Conservation (phyloP, 2,113 vertebrate species). For the Spea bombifrons region DNA sequence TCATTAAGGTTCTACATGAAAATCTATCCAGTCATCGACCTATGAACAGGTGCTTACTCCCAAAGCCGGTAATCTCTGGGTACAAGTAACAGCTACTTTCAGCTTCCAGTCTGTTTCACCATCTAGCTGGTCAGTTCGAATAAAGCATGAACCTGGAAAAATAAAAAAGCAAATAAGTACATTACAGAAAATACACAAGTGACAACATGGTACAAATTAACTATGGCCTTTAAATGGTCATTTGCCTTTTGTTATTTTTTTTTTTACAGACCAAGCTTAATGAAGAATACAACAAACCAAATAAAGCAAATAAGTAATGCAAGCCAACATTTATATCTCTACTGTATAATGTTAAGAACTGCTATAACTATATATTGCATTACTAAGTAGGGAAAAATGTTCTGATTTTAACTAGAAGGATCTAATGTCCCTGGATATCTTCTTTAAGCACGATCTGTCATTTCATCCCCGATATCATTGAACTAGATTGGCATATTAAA, state of each 20-base stretch:
- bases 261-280: too few relatives aligned
- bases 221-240: neutral
- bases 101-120: constrained; percentile 98
- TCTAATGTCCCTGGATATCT: constrained; percentile 27
- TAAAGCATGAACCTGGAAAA: constrained; percentile 85
- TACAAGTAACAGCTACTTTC: constrained; percentile 89
- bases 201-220: neutral
- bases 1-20: too few relatives aligned
- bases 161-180: constrained; percentile 37
- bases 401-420: neutral
- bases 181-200: neutral
- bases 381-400: neutral
- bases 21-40: too few relatives aligned
- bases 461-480: constrained; percentile 42
- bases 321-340: too few relatives aligned
- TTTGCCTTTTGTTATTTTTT: neutral
- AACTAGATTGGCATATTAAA: constrained; percentile 38
- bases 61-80: constrained; percentile 85
- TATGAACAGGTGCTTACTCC: constrained; percentile 70
- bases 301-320: neutral
- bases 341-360: too few relatives aligned
- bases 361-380: neutral
- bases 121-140: constrained; percentile 94
- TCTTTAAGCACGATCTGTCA: constrained; percentile 29
- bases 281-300: neutral